These are phyloP conservation scores for Tetanocera ferruginea DNA, from an alignment of 2,888 invertebrate genomes.

Conservation along the genomic window DNA sequence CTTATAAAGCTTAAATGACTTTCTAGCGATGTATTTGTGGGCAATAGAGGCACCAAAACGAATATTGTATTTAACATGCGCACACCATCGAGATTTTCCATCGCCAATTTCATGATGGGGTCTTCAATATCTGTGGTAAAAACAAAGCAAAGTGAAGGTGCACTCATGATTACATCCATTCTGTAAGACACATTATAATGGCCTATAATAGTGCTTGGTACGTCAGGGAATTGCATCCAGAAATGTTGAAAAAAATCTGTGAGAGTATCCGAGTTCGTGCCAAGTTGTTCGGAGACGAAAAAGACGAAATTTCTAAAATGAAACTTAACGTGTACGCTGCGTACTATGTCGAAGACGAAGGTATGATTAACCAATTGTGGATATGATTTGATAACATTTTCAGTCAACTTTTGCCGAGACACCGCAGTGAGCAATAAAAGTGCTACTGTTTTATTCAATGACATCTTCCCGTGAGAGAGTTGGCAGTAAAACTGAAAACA, in stretches of 20 bases:
- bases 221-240: constrained; percentile 50
- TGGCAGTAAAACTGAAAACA: no score
- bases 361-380: constrained; percentile 47
- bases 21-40: constrained; percentile 34
- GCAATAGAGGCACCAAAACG: constrained; percentile 52
- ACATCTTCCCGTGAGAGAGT: no score
- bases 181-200: neutral
- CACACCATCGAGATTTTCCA: constrained; percentile 49
- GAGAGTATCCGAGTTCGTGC: constrained; percentile 40
- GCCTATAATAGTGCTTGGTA: constrained; percentile 52
- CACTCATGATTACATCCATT: constrained; percentile 55
- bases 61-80: constrained; percentile 59
- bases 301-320: constrained; percentile 58
- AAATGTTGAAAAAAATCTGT: constrained; percentile 53
- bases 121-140: constrained; percentile 56
- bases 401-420: neutral
- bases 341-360: constrained; percentile 53
- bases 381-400: constrained; percentile 26
- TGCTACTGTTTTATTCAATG: constrained; percentile 22
- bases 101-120: constrained; percentile 59
- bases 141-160: constrained; percentile 55
- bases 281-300: constrained; percentile 57
- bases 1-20: constrained; percentile 36
- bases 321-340: constrained; percentile 48
- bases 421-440: constrained; percentile 30